Base-by-base conservation (phyloP, 1,140 invertebrate genomes). In the Rhizoglyphus robini region DNA sequence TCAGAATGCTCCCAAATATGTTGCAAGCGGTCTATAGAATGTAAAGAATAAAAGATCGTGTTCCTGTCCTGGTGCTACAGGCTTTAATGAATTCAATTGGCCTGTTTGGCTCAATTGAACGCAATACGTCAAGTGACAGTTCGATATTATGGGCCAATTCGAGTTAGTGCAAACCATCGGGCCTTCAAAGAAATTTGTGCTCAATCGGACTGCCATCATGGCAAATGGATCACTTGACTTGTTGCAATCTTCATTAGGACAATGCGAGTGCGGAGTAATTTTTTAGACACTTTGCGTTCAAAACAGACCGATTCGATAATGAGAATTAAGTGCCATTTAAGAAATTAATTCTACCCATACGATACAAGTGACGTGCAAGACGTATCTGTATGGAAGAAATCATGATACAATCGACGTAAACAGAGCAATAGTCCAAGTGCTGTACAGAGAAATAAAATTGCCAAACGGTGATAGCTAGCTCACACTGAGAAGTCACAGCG, bases 371-470 rank as follows among this genome's bases (percentile, higher is more conserved):
- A 54, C 8, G 51, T 11, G 15, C 8, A 54, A 54, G 51, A 32
- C 8, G 31, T 11, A 54, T 5, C 8, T 32, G 51, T 8, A 8
- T 5, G 51, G 8, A 23, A 54, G 20, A 54, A 54, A 54, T 25
- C 51, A 54, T 54, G 51, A 54, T 54, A 54, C 51, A 54, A 54
- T 54, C 51, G 51, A 20, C 23, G 51, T 54, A 54, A 54, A 54
- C 51, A 54, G 51, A 54, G 41, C 51, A 20, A 54, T 54, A 23
- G 8, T 8, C 23, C 23, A 20, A 5, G 23, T 54, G 8, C 15
- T 54, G 51, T 5, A 5, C 51, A 27, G 23, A 27, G 41, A 23
- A 46, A 23, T 46, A 23, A 15, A 23, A 23, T 46, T 15, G 15
- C 41, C 15, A 46, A 15, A 15, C 15, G 23, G 41, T 46, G 41